phyloP scores from a whole-genome alignment of 2,113 vertebrate species.

The Zapornia atra region DNA sequence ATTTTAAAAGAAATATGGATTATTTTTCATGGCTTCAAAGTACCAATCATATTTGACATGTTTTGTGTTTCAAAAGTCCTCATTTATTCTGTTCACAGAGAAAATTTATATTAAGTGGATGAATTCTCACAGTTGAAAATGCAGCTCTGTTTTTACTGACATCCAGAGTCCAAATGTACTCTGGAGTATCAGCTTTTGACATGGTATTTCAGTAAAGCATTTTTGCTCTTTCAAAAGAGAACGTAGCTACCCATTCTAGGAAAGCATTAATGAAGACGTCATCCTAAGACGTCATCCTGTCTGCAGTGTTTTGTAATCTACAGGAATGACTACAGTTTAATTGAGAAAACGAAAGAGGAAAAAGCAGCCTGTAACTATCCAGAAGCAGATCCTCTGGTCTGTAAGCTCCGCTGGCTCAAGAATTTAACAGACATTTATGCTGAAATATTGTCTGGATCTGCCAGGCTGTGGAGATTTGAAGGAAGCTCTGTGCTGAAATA shows the following conservation, averaged over 20 bases:
- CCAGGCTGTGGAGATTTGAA: neutral
- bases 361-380: neutral
- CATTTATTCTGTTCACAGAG: neutral
- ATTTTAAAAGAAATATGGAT: neutral
- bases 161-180: neutral
- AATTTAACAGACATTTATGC: neutral
- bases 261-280: neutral
- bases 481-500: neutral
- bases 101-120: neutral
- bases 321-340: neutral
- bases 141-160: neutral
- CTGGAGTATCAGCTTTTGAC: neutral
- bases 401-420: neutral
- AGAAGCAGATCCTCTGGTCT: neutral
- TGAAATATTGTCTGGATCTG: neutral
- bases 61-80: neutral
- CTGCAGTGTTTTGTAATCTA: constrained; percentile 16
- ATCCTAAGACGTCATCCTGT: constrained; percentile 16
- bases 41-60: accelerated
- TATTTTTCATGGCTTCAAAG: neutral
- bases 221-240: neutral
- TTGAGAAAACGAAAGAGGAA: constrained; percentile 44
- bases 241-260: neutral
- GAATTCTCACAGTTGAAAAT: neutral
- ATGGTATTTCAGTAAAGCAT: neutral